Evolutionary conservation across 30 jellyfish, hydroid and myxozoan species (phyloP).

Genomic region (Pelagia noctiluca): DNA sequence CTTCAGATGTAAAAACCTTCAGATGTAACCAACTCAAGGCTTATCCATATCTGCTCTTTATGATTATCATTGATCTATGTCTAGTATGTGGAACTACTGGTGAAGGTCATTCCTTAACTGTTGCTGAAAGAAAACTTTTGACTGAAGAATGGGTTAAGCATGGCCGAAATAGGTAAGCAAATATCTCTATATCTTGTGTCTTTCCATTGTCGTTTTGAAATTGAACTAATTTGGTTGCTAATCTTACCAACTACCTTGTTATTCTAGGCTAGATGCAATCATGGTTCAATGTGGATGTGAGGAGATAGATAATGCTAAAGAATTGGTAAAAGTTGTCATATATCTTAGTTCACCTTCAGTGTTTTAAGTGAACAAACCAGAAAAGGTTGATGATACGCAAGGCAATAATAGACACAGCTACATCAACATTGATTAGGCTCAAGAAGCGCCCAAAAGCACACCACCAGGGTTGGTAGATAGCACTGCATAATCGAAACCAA

Average conservation of each 20-base stretch:
- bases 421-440: too few species aligned
- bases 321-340: not conserved
- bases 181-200: not conserved
- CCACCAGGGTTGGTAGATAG: too few species aligned
- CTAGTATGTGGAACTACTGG: conserved; percentile 27
- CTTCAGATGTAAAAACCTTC: too few species aligned
- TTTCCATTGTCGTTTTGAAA: not conserved
- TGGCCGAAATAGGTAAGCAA: not conserved
- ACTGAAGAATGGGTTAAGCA: conserved; percentile 15
- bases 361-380: too few species aligned
- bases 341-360: not conserved
- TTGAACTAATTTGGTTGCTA: not conserved
- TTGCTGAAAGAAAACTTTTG: conserved; percentile 1
- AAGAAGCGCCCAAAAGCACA: too few species aligned
- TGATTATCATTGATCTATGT: not conserved
- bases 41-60: too few species aligned
- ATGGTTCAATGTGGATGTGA: conserved; percentile 12
- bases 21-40: too few species aligned
- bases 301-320: not conserved
- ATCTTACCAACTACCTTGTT: not conserved
- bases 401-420: too few species aligned
- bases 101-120: not conserved
- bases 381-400: too few species aligned
- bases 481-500: too few species aligned
- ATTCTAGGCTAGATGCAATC: not conserved